Evolutionary conservation across 2,888 invertebrate species (phyloP).

Genomic region (Apamea epomidion): DNA sequence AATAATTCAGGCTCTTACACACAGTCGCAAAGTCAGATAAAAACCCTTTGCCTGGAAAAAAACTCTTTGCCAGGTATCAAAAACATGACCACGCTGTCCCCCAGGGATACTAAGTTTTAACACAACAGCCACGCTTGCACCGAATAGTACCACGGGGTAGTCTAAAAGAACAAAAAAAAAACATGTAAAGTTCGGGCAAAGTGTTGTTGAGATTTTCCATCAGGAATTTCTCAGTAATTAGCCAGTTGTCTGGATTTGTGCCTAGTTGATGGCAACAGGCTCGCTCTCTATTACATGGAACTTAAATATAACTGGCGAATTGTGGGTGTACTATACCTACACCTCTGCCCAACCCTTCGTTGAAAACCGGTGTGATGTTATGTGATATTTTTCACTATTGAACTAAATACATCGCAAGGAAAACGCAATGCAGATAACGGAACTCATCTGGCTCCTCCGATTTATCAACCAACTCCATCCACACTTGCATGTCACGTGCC

Average conservation of each 20-base stretch:
- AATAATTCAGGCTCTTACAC: background rate
- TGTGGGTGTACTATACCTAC: background rate
- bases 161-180: background rate
- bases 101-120: too few species aligned
- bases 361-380: background rate
- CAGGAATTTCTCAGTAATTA: background rate
- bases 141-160: background rate
- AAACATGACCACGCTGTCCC: background rate
- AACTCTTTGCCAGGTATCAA: background rate
- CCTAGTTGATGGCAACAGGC: background rate
- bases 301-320: background rate
- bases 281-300: background rate
- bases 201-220: background rate
- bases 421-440: conserved; percentile 44
- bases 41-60: background rate
- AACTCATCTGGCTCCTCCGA: conserved; percentile 13
- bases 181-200: background rate
- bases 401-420: background rate
- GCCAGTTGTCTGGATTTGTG: too few species aligned
- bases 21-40: too few species aligned
- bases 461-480: conserved; percentile 1
- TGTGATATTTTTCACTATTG: background rate
- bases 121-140: too few species aligned
- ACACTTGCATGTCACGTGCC: conserved; percentile 43
- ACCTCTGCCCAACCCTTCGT: background rate